A percentile compares a stretch with the other conserved stretches of the same genome.
These are phyloP conservation scores for Dendroctonus ponderosae DNA, from an alignment of 1,140 invertebrate genomes.

Conservation along the genomic window DNA sequence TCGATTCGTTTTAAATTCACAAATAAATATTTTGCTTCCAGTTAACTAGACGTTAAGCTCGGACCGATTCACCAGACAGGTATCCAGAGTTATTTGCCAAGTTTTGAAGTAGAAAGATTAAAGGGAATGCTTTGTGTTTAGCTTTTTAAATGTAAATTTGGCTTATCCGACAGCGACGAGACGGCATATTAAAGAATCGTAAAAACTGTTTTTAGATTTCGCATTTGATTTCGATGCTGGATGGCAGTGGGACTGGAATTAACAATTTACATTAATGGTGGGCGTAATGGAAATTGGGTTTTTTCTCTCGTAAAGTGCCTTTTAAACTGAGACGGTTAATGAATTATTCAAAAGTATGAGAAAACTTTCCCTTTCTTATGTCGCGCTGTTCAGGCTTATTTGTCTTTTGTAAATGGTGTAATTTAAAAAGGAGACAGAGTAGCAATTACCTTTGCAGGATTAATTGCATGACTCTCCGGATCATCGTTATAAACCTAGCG, in stretches of 20 bases:
- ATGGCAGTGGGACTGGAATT: slow-evolving; percentile 4
- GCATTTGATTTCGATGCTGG: slow-evolving; percentile 13
- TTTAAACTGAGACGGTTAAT: slow-evolving; percentile 19
- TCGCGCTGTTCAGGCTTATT: slow-evolving; percentile 9
- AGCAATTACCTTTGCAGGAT: slow-evolving; percentile 24
- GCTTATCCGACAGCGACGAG: slow-evolving; percentile 10
- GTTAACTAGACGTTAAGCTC: background rate
- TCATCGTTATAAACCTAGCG: slow-evolving; percentile 12
- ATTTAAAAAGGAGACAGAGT: slow-evolving; percentile 18
- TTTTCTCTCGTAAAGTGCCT: slow-evolving; percentile 20
- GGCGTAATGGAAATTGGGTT: slow-evolving; percentile 10
- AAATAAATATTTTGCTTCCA: background rate
- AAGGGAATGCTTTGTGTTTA: slow-evolving; percentile 15
- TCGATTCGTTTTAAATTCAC: no score
- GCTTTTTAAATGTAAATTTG: slow-evolving; percentile 23
- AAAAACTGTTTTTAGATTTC: slow-evolving; percentile 21
- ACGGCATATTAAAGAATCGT: slow-evolving; percentile 18
- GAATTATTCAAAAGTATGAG: slow-evolving; percentile 22
- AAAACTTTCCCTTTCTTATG: slow-evolving; percentile 16
- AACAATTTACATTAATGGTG: slow-evolving; percentile 26
- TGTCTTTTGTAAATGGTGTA: slow-evolving; percentile 25
- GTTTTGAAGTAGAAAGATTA: slow-evolving; percentile 15
- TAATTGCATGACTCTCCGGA: slow-evolving; percentile 21
- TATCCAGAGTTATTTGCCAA: slow-evolving; percentile 19
- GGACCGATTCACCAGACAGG: background rate